A percentile compares a stretch with the other conserved stretches of the same genome.
Conservation (phyloP, 2,113 vertebrate genomes). For the Macquaria ambigua region DNA sequence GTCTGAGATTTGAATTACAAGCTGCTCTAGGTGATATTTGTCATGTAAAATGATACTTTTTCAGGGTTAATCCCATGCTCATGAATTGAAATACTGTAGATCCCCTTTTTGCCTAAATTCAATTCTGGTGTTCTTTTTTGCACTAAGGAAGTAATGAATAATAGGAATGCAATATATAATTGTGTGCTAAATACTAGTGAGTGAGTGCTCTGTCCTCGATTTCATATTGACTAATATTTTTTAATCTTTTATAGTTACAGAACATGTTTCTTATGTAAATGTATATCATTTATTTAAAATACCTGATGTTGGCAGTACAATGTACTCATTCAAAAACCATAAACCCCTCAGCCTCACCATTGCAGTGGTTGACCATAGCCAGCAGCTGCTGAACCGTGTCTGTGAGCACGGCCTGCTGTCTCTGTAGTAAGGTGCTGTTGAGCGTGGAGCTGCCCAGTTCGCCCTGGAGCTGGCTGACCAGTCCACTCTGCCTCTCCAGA, state of each 20-base stretch:
- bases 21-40: constrained; percentile 8
- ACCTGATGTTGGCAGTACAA: not conserved
- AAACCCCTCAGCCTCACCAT: constrained; percentile 73
- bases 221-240: not conserved
- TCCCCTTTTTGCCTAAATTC: not conserved
- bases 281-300: not conserved
- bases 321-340: not conserved
- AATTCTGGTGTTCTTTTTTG: not conserved
- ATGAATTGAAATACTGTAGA: constrained; percentile 18
- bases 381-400: constrained; percentile 84
- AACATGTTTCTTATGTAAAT: not conserved
- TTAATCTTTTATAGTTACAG: not conserved
- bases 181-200: not conserved
- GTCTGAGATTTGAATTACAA: constrained; percentile 46
- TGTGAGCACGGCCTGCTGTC: constrained; percentile 82
- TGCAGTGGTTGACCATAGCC: constrained; percentile 82
- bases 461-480: constrained; percentile 83
- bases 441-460: constrained; percentile 80
- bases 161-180: not conserved
- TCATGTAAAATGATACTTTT: not conserved
- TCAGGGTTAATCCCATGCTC: not conserved
- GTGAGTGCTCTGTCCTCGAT: not conserved
- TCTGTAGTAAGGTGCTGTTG: constrained; percentile 84
- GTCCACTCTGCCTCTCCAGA: constrained; percentile 79
- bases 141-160: not conserved